phyloP scores from a whole-genome alignment of 2,113 vertebrate genomes.

The Carassius gibelio region DNA sequence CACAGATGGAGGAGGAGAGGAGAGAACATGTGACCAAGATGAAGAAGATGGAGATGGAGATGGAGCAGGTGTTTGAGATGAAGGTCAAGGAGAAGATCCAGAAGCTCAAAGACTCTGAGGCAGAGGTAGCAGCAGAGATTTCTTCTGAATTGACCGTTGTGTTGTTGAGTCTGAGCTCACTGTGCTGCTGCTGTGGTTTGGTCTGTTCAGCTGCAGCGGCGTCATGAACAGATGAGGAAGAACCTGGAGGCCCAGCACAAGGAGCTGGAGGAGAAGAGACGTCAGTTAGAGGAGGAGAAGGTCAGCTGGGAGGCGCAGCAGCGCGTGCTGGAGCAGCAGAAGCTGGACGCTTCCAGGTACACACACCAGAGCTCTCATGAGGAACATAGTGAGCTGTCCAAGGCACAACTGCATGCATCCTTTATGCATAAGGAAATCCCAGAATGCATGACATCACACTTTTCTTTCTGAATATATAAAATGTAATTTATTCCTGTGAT shows the following conservation, averaged over 20 bases:
- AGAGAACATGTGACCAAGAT: slow-evolving; percentile 92
- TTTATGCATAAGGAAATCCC: background rate
- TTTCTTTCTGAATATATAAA: no score
- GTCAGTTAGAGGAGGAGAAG: slow-evolving; percentile 91
- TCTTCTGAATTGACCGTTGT: background rate
- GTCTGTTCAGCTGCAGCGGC: slow-evolving; percentile 81
- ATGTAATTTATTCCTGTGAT: no score
- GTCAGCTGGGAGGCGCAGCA: slow-evolving; percentile 89
- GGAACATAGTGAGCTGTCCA: background rate
- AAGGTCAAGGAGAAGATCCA: slow-evolving; percentile 97
- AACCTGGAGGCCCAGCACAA: slow-evolving; percentile 93
- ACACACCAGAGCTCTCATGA: background rate
- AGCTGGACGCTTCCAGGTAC: slow-evolving; percentile 79
- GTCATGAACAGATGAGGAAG: slow-evolving; percentile 96
- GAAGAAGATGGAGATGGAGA: slow-evolving; percentile 98
- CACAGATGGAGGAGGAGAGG: slow-evolving; percentile 96
- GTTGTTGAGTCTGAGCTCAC: background rate
- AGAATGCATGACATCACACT: background rate
- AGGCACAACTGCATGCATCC: background rate
- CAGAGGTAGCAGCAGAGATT: slow-evolving; percentile 77
- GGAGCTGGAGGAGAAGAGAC: slow-evolving; percentile 91
- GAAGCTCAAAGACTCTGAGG: slow-evolving; percentile 93
- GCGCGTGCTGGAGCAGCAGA: slow-evolving; percentile 92
- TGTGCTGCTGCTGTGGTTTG: background rate
- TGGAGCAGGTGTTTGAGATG: slow-evolving; percentile 99